phyloP scores from a whole-genome alignment of 2,888 invertebrate genomes.

The Escarpia spicata region DNA sequence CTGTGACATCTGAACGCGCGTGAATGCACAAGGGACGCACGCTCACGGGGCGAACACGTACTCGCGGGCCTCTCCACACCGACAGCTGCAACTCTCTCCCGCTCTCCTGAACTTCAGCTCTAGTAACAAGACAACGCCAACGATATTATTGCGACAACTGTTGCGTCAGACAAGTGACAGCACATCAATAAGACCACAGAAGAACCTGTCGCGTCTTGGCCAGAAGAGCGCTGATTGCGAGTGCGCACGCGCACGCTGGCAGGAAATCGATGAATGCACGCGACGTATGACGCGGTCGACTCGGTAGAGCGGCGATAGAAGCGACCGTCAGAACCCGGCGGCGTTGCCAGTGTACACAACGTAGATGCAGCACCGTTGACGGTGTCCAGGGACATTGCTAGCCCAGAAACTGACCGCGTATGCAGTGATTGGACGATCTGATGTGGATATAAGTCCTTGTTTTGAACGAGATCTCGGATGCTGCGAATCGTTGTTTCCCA shows the following conservation, averaged over 20 bases:
- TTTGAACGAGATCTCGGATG: neutral
- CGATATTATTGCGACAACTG: neutral
- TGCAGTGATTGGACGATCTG: neutral
- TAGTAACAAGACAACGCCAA: neutral
- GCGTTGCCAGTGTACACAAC: slow-evolving; percentile 2
- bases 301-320: neutral
- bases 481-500: neutral
- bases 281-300: neutral
- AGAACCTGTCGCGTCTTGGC: slow-evolving; percentile 9
- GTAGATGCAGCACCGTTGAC: neutral
- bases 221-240: neutral
- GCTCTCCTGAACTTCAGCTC: neutral
- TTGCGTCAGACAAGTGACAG: neutral
- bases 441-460: neutral
- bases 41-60: neutral
- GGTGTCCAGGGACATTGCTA: neutral
- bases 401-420: neutral
- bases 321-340: neutral
- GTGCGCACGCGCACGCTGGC: slow-evolving; percentile 13
- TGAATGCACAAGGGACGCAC: neutral
- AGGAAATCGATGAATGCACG: neutral
- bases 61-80: neutral
- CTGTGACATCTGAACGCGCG: neutral
- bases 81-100: neutral
- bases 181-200: neutral